Evolutionary conservation across 2,113 vertebrate genomes (phyloP).

Genomic region (Romanogobio albipinnatus): DNA sequence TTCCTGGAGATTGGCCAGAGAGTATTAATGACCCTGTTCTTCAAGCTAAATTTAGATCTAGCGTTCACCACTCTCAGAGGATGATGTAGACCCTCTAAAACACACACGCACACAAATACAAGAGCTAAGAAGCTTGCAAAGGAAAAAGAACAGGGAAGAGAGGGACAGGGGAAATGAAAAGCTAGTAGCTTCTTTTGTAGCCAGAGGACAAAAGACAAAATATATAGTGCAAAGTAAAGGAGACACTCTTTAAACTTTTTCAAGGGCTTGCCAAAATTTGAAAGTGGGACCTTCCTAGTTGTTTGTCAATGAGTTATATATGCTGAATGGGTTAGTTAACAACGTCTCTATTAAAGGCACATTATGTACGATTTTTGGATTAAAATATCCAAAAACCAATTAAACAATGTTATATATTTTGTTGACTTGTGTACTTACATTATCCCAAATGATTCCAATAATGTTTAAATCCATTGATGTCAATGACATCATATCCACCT

Average conservation of each 20-base stretch:
- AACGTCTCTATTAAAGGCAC: neutral
- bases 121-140: neutral
- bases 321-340: neutral
- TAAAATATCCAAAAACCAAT: too few species aligned
- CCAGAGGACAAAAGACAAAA: constrained; percentile 4
- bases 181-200: constrained; percentile 26
- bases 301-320: neutral
- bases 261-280: neutral
- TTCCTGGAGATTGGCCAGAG: constrained; percentile 47
- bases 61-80: constrained; percentile 44
- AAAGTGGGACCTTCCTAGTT: neutral
- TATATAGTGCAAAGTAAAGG: neutral
- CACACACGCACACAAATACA: constrained; percentile 27
- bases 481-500: too few species aligned
- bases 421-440: too few species aligned
- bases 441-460: too few species aligned
- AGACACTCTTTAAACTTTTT: neutral
- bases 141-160: neutral
- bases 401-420: too few species aligned
- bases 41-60: constrained; percentile 49
- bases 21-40: constrained; percentile 48
- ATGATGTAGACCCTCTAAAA: constrained; percentile 25
- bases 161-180: constrained; percentile 2
- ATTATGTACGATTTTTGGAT: too few species aligned
- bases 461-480: too few species aligned